Conservation (phyloP, 2,888 invertebrate genomes). For the Peribatodes rhomboidaria region DNA sequence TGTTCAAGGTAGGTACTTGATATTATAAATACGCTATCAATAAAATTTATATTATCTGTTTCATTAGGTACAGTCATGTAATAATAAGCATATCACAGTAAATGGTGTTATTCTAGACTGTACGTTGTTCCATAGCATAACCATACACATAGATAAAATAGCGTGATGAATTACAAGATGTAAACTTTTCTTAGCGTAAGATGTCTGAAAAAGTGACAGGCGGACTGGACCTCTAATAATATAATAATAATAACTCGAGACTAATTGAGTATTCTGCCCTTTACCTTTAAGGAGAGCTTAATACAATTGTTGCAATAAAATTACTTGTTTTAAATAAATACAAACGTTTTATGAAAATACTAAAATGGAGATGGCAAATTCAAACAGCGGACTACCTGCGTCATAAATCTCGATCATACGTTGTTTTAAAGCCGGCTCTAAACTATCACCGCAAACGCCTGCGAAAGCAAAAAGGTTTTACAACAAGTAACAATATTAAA, state of each 20-base stretch:
- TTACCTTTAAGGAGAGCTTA: conserved; percentile 7
- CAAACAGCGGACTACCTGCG: background rate
- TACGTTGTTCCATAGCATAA: background rate
- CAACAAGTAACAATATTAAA: too few species aligned
- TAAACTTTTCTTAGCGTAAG: conserved; percentile 5
- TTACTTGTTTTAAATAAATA: background rate
- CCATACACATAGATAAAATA: background rate
- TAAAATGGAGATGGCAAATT: background rate
- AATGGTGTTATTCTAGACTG: too few species aligned
- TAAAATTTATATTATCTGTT: background rate
- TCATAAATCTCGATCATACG: background rate
- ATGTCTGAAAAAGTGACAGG: conserved; percentile 4
- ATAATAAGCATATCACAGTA: too few species aligned
- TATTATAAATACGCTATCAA: background rate
- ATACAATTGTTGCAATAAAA: background rate
- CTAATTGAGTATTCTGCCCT: conserved; percentile 20
- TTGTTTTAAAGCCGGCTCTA: too few species aligned
- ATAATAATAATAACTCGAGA: conserved; percentile 12
- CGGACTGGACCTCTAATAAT: background rate
- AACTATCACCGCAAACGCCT: too few species aligned
- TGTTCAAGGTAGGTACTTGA: background rate
- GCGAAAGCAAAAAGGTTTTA: too few species aligned
- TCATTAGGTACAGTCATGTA: background rate
- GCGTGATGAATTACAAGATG: conserved; percentile 1
- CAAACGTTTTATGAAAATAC: background rate